Evolutionary conservation across 1,140 invertebrate species (phyloP), one percentile per base, ranked within the genome.

Genomic region (Pseudomyrmex dendroicus): DNA sequence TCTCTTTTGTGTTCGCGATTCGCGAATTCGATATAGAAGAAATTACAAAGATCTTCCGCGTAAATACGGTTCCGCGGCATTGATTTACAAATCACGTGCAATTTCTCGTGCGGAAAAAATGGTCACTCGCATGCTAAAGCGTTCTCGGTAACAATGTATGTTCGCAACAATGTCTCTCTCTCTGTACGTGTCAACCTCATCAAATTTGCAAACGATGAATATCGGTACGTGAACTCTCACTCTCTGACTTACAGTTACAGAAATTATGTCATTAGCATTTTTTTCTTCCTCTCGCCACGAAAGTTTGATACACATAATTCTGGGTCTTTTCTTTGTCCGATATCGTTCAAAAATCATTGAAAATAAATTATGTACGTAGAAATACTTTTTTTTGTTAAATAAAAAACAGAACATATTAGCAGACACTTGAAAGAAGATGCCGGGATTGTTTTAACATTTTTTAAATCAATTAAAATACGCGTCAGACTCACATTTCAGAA

Each of bases 51-150:
- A 82, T 15, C 77, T n/a, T 52, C n/a, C 0, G 13, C 15, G 20
- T 77, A 77, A 76, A 54, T 22, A 20, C 44, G 68, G 25, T 13
- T 17, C 20, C 2, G 2, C 10, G 61, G 44, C 4, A 54, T 80
- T 70, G 35, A 52, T 25, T 78, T 10, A 48, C 82, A 62, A 62
- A 84, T 84, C 82, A 84, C 74, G 82, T 54, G 50, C 74, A 10
- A 61, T 62, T 84, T 76, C 59, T 70, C 63, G 74, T n/a, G 5
- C 46, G 62, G 64, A n/a, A 44, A 78, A 2, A 0, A 20, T 3
- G 10, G 12, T 50, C 13, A 48, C 0, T 10, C 61, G 64, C 64
- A 84, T 80, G 66, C 57, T 63, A 80, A 80, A 80, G 44, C 10
- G 61, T 78, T 77, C 68, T 80, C 17, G 48, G 25, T 44, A 70